Base-by-base conservation (phyloP, 2,113 vertebrate species). In the Sclerurus mexicanus region DNA sequence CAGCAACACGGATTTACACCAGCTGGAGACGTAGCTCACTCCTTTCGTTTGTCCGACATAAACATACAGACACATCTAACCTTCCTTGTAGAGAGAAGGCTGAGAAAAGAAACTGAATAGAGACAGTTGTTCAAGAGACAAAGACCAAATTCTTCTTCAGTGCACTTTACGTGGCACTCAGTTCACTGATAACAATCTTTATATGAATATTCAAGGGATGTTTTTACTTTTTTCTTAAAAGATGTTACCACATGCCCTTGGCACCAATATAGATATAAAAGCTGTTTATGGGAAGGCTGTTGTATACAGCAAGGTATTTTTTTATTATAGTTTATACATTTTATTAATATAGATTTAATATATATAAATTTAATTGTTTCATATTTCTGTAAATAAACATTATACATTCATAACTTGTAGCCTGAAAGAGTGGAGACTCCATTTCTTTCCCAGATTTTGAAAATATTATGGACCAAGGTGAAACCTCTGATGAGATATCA, bases 261-360 rank as follows among this genome's bases (percentile, higher is more conserved):
- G 33, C 56, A 74, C 23, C 33, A 31, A 66, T 22, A 62, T 0
- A 5, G 37, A 19, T 67, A 50, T 12, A 79, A 21, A 35, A 35
- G 17, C 25, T 62, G n/a, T 66, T 58, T 58, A 44, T 74, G 46
- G 59, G 39, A 69, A 87, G 50, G 31, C 10, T 40, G 46, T 58
- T 37, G 31, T 18, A 37, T 0, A 1, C 16, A 39, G 31, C 24
- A 49, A 74, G 42, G 19, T 27, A 0, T 11, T 76, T 81, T 89
- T 79, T 10, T 24, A 40, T 83, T 58, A 7, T 33, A 49, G 44
- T 60, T 63, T 42, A 33, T 76, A 69, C 69, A 62, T 69, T 42
- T 10, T 15, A 49, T 49, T 49, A 3, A 33, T 23, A 28, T 10
- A 62, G 40, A 35, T 56, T 27, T 12, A n/a, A 69, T 31, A 69